phyloP scores from a whole-genome alignment of 2,797 vertebrate species.

The Paguma larvata region DNA sequence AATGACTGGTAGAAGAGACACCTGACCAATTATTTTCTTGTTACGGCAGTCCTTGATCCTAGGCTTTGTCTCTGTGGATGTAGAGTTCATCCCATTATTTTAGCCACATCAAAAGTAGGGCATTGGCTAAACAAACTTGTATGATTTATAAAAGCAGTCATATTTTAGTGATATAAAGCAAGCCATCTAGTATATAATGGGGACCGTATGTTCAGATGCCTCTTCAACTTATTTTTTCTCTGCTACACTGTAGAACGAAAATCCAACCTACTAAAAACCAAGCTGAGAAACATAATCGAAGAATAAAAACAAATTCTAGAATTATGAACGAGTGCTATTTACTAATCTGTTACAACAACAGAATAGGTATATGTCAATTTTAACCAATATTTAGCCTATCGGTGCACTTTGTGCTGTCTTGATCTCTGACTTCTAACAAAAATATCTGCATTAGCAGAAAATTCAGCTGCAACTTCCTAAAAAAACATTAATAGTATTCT shows the following conservation, averaged over 20 bases:
- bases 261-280: not conserved
- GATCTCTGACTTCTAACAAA: conserved; percentile 35
- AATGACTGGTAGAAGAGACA: conserved; percentile 45
- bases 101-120: conserved; percentile 51
- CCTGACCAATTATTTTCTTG: conserved; percentile 59
- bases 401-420: not conserved
- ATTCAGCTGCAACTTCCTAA: conserved; percentile 27
- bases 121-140: conserved; percentile 52
- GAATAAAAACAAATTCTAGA: not conserved
- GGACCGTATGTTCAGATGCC: not conserved
- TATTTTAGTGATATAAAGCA: conserved; percentile 53
- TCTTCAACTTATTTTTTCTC: not conserved
- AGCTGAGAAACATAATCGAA: conserved; percentile 33
- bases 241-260: conserved; percentile 13
- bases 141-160: conserved; percentile 44
- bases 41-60: conserved; percentile 7
- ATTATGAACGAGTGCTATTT: conserved; percentile 9
- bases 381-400: not conserved
- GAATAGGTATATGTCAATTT: not conserved
- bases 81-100: conserved; percentile 49
- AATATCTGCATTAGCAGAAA: not conserved
- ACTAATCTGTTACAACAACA: not conserved
- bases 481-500: not conserved
- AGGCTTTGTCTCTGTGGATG: conserved; percentile 21
- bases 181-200: conserved; percentile 47